A percentile compares a stretch with the other conserved stretches of the same genome.
Evolutionary conservation across 2,888 invertebrate species (phyloP).

Genomic region (Trichacis sp.): DNA sequence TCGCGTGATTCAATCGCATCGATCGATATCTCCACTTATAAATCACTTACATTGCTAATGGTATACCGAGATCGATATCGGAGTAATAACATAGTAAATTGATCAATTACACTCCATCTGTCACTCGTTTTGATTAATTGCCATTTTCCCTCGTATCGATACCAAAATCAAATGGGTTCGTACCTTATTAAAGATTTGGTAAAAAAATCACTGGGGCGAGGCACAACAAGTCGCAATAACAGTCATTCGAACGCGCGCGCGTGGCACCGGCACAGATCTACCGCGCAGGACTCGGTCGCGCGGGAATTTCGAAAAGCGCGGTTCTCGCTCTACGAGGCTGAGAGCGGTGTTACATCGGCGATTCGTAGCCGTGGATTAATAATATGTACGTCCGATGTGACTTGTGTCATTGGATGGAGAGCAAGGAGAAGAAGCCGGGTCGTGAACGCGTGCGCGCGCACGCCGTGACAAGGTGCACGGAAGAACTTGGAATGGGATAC

Average conservation of each 20-base stretch:
- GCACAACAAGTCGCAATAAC: not conserved
- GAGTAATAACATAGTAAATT: not conserved
- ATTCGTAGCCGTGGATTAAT: not conserved
- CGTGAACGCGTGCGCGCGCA: slow-evolving; percentile 10
- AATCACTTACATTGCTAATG: not conserved
- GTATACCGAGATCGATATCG: not conserved
- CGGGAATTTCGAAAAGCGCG: not conserved
- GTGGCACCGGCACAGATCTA: not conserved
- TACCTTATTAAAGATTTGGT: no score
- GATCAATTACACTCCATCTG: not conserved
- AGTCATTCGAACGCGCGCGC: not conserved
- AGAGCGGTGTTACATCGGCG: not conserved
- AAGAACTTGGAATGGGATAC: slow-evolving; percentile 70
- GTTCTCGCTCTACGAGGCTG: not conserved
- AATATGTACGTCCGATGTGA: slow-evolving; percentile 2
- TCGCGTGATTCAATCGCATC: not conserved
- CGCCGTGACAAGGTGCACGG: slow-evolving; percentile 23
- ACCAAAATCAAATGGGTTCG: no score
- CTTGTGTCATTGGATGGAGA: slow-evolving; percentile 3
- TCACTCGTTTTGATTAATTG: no score
- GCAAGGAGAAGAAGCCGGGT: slow-evolving; percentile 4
- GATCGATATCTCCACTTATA: not conserved
- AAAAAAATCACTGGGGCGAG: not conserved
- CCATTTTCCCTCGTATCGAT: no score
- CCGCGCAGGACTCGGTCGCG: not conserved